A percentile compares a stretch with the other conserved stretches of the same genome.
phyloP scores from a whole-genome alignment of 2,113 vertebrate genomes.

The Rhodinocichla rosea region DNA sequence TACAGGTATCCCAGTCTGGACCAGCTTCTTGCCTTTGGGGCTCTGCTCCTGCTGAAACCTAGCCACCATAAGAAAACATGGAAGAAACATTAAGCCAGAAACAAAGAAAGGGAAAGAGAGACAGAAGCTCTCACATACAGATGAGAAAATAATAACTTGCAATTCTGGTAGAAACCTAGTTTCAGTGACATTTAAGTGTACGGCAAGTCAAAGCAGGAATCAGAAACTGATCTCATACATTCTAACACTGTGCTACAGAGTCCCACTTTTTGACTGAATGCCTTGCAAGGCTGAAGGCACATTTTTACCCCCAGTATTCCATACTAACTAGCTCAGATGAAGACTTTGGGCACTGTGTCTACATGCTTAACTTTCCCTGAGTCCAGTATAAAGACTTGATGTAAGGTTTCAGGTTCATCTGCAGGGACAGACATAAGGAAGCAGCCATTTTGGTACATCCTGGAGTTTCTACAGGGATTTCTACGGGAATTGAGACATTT shows the following conservation, averaged over 20 bases:
- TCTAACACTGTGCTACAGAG: not conserved
- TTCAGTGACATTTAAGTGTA: not conserved
- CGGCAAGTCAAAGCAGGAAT: not conserved
- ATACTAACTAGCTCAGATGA: not conserved
- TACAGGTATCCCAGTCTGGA: not conserved
- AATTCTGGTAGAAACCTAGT: not conserved
- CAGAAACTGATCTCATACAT: not conserved
- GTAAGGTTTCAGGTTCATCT: not conserved
- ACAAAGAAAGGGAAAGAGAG: not conserved
- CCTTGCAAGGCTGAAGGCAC: not conserved
- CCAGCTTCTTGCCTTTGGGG: not conserved
- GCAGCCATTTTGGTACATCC: not conserved
- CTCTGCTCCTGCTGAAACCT: not conserved
- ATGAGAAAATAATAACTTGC: not conserved
- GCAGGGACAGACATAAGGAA: not conserved
- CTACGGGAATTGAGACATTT: not conserved
- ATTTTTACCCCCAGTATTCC: not conserved
- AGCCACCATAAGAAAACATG: not conserved
- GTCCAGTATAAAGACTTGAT: not conserved
- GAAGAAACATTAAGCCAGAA: not conserved
- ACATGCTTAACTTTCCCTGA: not conserved
- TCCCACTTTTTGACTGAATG: not conserved
- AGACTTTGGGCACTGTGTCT: not conserved
- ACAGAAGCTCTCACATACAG: not conserved
- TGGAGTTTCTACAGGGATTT: not conserved